phyloP scores from a whole-genome alignment of 2,113 vertebrate species.

The Tylochromis polylepis region DNA sequence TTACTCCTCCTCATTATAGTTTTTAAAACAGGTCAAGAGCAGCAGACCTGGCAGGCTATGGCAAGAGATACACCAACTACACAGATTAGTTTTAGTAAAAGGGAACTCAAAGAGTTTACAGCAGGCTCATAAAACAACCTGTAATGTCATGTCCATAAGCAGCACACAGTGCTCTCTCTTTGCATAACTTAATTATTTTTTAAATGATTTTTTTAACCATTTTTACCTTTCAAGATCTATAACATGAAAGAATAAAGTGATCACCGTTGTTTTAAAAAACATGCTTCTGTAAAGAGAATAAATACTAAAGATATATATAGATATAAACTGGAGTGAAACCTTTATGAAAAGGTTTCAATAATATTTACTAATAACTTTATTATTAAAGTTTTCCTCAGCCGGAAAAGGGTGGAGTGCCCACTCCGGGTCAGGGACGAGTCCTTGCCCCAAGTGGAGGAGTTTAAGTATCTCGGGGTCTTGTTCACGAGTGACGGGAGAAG shows the following conservation, averaged over 20 bases:
- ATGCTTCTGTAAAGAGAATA: background rate
- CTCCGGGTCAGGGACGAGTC: too few species aligned
- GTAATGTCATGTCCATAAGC: background rate
- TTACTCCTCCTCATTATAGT: background rate
- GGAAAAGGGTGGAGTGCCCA: too few species aligned
- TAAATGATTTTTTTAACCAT: background rate
- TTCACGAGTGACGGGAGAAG: too few species aligned
- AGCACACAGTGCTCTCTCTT: accelerated
- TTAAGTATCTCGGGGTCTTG: too few species aligned
- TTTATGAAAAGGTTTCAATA: background rate
- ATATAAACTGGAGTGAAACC: background rate
- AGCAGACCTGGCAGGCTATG: background rate
- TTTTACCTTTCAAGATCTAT: background rate
- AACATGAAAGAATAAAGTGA: accelerated
- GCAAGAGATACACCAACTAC: background rate
- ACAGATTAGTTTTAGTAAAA: background rate
- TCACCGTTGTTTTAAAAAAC: background rate
- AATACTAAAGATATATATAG: too few species aligned
- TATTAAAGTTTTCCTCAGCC: too few species aligned
- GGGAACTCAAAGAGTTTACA: background rate
- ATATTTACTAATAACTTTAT: background rate
- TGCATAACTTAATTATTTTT: background rate
- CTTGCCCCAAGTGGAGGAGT: too few species aligned
- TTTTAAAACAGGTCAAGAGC: background rate
- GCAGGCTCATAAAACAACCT: background rate